Conservation (phyloP, 1,140 invertebrate genomes). For the Rhagoletis zephyria region DNA sequence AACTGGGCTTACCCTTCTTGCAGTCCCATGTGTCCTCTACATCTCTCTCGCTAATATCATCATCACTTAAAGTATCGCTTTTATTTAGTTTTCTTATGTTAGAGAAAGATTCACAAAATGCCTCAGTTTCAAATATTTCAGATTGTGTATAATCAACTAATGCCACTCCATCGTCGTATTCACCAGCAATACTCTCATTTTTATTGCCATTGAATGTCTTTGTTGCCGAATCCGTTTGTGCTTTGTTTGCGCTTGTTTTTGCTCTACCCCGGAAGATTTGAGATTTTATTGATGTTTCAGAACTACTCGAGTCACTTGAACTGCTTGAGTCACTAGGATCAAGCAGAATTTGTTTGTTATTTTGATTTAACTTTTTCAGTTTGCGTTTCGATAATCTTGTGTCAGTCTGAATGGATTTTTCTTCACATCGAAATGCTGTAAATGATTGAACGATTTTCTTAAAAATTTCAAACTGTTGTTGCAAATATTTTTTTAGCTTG, state of each 20-base stretch:
- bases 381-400: constrained; percentile 18
- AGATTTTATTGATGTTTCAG: constrained; percentile 28
- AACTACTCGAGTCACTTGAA: background rate
- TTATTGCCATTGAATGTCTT: background rate
- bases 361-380: constrained; percentile 7
- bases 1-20: background rate
- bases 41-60: background rate
- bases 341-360: background rate
- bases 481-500: constrained; percentile 57
- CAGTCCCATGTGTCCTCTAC: background rate
- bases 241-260: background rate
- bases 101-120: constrained; percentile 13
- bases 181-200: background rate
- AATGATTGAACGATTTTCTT: constrained; percentile 15
- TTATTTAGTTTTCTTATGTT: constrained; percentile 22
- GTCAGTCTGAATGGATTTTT: constrained; percentile 49
- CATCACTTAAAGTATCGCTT: constrained; percentile 14
- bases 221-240: background rate
- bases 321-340: constrained; percentile 36
- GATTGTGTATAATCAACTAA: constrained; percentile 64
- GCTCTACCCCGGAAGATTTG: background rate
- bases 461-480: constrained; percentile 60
- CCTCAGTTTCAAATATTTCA: constrained; percentile 57
- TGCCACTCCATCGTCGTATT: constrained; percentile 65
- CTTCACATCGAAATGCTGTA: background rate